Evolutionary conservation across 30 jellyfish, hydroid and myxozoan genomes (phyloP).

Genomic region (Turritopsis rubra): DNA sequence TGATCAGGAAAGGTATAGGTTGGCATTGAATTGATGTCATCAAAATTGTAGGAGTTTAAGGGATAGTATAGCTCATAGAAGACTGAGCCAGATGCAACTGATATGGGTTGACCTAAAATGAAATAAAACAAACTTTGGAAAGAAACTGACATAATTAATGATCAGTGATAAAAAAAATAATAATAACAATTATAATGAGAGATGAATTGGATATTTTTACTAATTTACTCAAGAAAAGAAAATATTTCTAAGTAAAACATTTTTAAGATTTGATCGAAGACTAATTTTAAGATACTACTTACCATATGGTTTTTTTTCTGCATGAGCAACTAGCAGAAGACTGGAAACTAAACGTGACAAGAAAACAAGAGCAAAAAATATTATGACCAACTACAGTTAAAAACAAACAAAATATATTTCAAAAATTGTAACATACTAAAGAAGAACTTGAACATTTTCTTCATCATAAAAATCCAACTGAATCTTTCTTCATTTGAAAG

Average conservation of each 20-base stretch:
- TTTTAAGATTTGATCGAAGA: too few species aligned
- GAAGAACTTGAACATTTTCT: neutral
- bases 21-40: neutral
- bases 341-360: neutral
- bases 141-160: too few species aligned
- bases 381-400: neutral
- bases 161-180: too few species aligned
- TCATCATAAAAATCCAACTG: neutral
- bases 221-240: too few species aligned
- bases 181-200: too few species aligned
- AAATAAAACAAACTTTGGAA: too few species aligned
- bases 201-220: too few species aligned
- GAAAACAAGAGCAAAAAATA: neutral
- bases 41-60: neutral
- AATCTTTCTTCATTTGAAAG: neutral
- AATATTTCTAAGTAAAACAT: too few species aligned
- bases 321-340: neutral
- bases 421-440: neutral
- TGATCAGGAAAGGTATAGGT: neutral
- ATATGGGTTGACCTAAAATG: neutral
- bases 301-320: neutral
- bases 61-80: neutral
- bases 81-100: neutral
- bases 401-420: neutral
- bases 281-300: too few species aligned